phyloP scores from a whole-genome alignment of 2,113 vertebrate species.

The Salvelinus fontinalis region DNA sequence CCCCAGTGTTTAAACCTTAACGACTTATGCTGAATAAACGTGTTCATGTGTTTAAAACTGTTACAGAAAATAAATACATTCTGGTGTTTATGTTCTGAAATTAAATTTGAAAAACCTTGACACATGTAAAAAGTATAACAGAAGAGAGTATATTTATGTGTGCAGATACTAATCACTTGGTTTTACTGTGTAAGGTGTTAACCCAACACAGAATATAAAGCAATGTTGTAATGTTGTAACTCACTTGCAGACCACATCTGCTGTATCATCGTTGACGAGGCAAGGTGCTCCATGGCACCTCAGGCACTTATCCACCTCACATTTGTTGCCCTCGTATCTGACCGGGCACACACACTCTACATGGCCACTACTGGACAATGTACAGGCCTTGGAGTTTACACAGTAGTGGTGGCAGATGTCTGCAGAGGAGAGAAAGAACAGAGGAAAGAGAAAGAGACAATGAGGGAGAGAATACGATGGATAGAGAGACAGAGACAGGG shows the following conservation, averaged over 20 bases:
- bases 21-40: no score
- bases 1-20: no score
- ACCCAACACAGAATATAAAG: no score
- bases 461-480: neutral
- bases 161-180: no score
- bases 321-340: slow-evolving; percentile 89
- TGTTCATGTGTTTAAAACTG: no score
- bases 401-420: slow-evolving; percentile 97
- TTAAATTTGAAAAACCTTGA: no score
- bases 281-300: slow-evolving; percentile 92
- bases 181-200: neutral
- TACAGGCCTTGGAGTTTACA: slow-evolving; percentile 93
- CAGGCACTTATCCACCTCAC: slow-evolving; percentile 91
- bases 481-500: slow-evolving; percentile 14
- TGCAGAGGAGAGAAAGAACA: slow-evolving; percentile 53
- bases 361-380: slow-evolving; percentile 82
- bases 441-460: neutral
- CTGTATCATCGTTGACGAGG: slow-evolving; percentile 82
- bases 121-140: no score
- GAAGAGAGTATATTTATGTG: no score
- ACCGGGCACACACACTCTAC: slow-evolving; percentile 91
- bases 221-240: slow-evolving; percentile 43
- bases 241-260: slow-evolving; percentile 94
- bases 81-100: no score
- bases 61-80: no score